Evolutionary conservation across 2,113 vertebrate species (phyloP).

Genomic region (Neofelis nebulosa): DNA sequence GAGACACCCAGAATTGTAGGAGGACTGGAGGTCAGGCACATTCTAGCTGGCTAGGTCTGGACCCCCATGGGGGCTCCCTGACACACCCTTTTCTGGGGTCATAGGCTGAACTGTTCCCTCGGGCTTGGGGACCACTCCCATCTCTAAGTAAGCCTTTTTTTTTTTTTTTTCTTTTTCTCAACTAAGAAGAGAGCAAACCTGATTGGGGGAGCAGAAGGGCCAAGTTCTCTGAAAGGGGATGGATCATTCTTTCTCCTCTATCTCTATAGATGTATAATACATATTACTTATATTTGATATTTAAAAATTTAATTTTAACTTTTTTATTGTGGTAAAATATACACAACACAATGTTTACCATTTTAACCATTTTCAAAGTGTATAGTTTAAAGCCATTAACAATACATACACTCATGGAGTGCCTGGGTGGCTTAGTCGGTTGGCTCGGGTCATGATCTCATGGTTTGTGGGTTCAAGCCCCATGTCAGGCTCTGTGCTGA

Average conservation of each 20-base stretch:
- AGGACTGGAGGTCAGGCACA: background rate
- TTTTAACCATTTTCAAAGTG: background rate
- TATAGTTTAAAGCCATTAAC: background rate
- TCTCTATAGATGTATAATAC: no score
- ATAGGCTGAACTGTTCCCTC: background rate
- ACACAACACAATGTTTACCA: background rate
- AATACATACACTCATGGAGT: no score
- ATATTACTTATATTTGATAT: background rate
- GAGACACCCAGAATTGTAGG: background rate
- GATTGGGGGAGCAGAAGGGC: background rate
- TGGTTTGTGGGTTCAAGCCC: no score
- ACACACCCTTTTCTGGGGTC: background rate
- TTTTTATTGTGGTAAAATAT: background rate
- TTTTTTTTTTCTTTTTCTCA: background rate
- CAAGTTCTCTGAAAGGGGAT: background rate
- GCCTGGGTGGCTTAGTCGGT: no score
- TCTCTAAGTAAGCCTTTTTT: background rate
- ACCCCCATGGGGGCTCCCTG: background rate
- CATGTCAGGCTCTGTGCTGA: no score
- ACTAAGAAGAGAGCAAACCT: background rate
- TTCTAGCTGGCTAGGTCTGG: background rate
- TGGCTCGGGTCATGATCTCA: no score
- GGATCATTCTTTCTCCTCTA: background rate
- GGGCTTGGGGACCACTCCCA: background rate
- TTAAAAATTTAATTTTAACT: background rate